Evolutionary conservation across 2,113 vertebrate species (phyloP), one percentile per base, ranked within the genome.

Genomic region (Erinaceus europaeus): DNA sequence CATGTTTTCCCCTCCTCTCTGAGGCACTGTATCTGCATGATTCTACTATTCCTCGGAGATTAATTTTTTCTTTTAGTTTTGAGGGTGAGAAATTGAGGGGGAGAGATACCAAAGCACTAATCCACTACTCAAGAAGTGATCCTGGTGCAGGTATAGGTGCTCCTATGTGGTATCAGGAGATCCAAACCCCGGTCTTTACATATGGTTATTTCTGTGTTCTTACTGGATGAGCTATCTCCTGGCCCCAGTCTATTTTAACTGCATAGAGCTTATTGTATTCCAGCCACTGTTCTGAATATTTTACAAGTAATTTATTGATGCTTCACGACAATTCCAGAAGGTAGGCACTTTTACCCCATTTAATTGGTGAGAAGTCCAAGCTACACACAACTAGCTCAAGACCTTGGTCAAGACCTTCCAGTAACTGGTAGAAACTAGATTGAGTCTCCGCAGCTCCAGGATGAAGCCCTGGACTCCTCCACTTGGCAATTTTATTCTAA

Each of bases 311-410:
- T 3, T 40, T 52, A 46, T 7, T 80, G 23, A 42, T 11, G 57
- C 85, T 17, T 48, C 61, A 85, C 42, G 59, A 38, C 4, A 46
- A 52, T 46, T 46, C 6, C 36, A 1, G 46, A 46, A 83, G 3
- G 40, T 53, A 71, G 36, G 9, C 20, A 29, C 25, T 2, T 61
- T 74, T 46, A 21, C 29, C 11, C 29, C 23, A 34, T 91, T 82
- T 84, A 40, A 44, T 53, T 83, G 62, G 34, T 83, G 73, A 82
- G 44, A 20, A 88, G 83, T 85, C 20, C 25, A 44, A 79, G 34
- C 50, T 27, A 71, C n/a, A 71, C 50, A 44, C 17, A 29, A 13
- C 5, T 40, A n/a, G 83, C n/a, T n/a, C n/a, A 52, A 4, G n/a
- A 48, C 18, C 15, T 57, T 72, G 14, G 10, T 20, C 27, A 52